Percentiles rank a stretch among this genome's conserved stretches.
Evolutionary conservation across 2,888 invertebrate species (phyloP).

Genomic region (Latrodectus hesperus): DNA sequence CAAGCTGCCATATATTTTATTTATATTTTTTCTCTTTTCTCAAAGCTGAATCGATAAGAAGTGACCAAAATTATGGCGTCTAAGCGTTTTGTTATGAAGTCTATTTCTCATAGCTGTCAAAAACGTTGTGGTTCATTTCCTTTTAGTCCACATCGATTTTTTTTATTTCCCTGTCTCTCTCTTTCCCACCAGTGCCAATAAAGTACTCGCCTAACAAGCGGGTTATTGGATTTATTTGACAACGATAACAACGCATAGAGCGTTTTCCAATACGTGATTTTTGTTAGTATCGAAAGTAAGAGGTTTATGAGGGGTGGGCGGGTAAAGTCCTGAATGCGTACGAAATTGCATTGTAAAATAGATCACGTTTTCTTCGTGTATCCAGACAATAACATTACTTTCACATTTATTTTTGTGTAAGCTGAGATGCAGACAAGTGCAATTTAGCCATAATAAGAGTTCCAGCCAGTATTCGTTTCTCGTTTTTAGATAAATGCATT

Average conservation of each 20-base stretch:
- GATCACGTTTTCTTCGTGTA: not conserved
- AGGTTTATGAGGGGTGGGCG: not conserved
- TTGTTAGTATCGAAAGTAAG: constrained; percentile 10
- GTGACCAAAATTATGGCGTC: constrained; percentile 61
- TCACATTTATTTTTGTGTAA: no score
- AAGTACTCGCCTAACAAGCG: constrained; percentile 58
- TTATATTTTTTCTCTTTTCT: constrained; percentile 15
- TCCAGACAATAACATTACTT: no score
- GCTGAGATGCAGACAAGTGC: no score
- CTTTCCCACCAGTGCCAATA: constrained; percentile 27
- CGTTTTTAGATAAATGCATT: no score
- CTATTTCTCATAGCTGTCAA: constrained; percentile 65
- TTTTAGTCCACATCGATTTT: constrained; percentile 13
- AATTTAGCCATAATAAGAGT: no score
- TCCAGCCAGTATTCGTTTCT: no score
- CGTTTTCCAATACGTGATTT: constrained; percentile 60
- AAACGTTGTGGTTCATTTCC: constrained; percentile 56
- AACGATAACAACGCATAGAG: constrained; percentile 57
- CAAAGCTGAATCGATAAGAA: constrained; percentile 47
- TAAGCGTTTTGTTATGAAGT: constrained; percentile 68
- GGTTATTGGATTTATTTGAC: constrained; percentile 65
- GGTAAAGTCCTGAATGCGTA: not conserved
- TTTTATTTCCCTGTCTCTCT: not conserved
- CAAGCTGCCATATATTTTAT: constrained; percentile 3
- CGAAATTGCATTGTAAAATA: not conserved